phyloP scores from a whole-genome alignment of 2,113 vertebrate species.

The Amazona guildingii region DNA sequence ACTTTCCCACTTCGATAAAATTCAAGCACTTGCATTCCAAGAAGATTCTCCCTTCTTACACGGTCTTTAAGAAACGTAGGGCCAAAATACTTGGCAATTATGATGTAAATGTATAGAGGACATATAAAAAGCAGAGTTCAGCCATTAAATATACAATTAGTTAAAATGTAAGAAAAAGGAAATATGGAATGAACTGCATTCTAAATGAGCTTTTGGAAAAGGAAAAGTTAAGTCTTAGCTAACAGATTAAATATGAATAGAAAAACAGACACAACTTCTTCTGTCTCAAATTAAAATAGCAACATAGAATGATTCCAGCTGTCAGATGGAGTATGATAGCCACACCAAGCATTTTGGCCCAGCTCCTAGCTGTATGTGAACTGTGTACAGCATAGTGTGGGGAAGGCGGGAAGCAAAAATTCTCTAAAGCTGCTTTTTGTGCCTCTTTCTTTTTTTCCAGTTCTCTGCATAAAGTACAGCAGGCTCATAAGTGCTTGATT shows the following conservation, averaged over 20 bases:
- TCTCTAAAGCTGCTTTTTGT: neutral
- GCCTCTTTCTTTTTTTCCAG: neutral
- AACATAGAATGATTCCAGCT: conserved; percentile 53
- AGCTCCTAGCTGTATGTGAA: neutral
- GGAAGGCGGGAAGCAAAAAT: neutral
- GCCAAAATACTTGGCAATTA: neutral
- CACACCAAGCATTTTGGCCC: conserved; percentile 34
- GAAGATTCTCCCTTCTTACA: neutral
- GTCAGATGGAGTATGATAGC: neutral
- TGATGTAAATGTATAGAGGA: neutral
- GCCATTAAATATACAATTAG: neutral
- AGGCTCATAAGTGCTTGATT: neutral
- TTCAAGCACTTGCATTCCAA: neutral
- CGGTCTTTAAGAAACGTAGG: neutral
- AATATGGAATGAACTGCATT: neutral
- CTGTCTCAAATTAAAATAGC: conserved; percentile 65
- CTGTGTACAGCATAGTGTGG: neutral
- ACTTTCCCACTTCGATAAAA: neutral
- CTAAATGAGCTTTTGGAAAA: conserved; percentile 2
- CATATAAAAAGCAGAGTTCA: neutral
- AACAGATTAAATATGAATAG: conserved; percentile 46
- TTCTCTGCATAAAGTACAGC: neutral
- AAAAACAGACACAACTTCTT: conserved; percentile 28
- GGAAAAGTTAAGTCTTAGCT: conserved; percentile 16
- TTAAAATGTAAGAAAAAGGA: neutral